Conservation (phyloP, 2,888 invertebrate genomes). For the Adelphocoris suturalis region DNA sequence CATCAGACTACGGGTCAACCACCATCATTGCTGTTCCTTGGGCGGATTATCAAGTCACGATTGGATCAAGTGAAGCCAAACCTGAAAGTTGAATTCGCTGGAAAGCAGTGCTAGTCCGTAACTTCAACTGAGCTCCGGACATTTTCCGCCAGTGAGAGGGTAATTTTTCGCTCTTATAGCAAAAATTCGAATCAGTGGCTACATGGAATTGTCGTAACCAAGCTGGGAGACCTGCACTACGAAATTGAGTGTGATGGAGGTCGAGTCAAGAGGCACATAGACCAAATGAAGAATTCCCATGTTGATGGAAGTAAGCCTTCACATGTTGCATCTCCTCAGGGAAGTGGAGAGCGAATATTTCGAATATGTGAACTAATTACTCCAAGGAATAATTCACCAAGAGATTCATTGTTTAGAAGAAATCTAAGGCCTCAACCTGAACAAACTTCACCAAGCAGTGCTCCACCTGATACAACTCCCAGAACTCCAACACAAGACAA, state of each 20-base stretch:
- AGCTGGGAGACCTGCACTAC: slow-evolving; percentile 60
- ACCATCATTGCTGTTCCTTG: slow-evolving; percentile 58
- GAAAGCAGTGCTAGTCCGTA: background rate
- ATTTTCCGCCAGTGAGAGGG: background rate
- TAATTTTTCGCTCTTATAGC: background rate
- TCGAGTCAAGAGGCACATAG: slow-evolving; percentile 52
- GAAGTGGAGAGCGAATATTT: background rate
- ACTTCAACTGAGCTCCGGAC: background rate
- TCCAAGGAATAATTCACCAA: background rate
- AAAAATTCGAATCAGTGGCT: slow-evolving; percentile 8
- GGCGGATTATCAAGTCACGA: slow-evolving; percentile 45
- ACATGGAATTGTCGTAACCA: slow-evolving; percentile 4
- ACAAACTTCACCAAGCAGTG: background rate
- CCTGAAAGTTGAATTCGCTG: background rate
- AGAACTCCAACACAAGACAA: background rate
- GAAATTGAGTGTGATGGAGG: slow-evolving; percentile 4
- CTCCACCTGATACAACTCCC: background rate
- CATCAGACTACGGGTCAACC: slow-evolving; percentile 67
- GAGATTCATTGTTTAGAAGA: background rate
- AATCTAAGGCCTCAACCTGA: too few species aligned
- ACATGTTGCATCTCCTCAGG: background rate
- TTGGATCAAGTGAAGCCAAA: slow-evolving; percentile 32
- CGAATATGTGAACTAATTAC: background rate
- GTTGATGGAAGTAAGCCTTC: background rate
- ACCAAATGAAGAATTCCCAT: slow-evolving; percentile 26